Evolutionary conservation across 2,113 vertebrate species (phyloP).

Genomic region (Ciconia stormi): DNA sequence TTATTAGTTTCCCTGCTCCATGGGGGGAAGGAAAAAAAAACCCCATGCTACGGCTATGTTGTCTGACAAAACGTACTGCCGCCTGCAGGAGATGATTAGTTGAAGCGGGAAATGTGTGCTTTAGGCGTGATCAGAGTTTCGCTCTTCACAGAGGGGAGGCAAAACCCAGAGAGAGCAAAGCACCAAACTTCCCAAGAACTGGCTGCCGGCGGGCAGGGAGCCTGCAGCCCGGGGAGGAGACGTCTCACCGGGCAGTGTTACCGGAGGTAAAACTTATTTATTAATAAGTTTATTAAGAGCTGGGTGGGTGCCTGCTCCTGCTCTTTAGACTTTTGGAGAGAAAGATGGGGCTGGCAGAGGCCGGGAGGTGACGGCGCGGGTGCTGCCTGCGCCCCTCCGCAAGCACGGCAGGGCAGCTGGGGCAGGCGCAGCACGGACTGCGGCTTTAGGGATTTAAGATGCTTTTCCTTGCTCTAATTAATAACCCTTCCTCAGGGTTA

Average conservation of each 20-base stretch:
- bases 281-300: background rate
- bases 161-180: background rate
- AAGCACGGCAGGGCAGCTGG: fast-evolving
- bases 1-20: background rate
- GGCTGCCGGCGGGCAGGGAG: background rate
- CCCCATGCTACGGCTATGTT: background rate
- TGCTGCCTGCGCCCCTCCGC: background rate
- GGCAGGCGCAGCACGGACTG: background rate
- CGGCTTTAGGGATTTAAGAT: background rate
- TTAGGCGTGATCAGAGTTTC: background rate
- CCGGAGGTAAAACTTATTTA: background rate
- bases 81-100: background rate
- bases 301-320: background rate
- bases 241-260: background rate
- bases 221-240: background rate
- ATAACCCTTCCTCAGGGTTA: background rate
- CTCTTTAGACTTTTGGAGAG: background rate
- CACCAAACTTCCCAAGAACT: background rate
- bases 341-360: background rate
- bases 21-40: background rate
- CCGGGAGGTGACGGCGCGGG: fast-evolving
- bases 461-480: background rate
- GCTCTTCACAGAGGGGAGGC: background rate
- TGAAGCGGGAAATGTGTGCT: background rate
- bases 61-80: background rate